A percentile compares a stretch with the other conserved stretches of the same genome.
Evolutionary conservation across 2,888 invertebrate genomes (phyloP).

Genomic region (Spicauda simplicius): DNA sequence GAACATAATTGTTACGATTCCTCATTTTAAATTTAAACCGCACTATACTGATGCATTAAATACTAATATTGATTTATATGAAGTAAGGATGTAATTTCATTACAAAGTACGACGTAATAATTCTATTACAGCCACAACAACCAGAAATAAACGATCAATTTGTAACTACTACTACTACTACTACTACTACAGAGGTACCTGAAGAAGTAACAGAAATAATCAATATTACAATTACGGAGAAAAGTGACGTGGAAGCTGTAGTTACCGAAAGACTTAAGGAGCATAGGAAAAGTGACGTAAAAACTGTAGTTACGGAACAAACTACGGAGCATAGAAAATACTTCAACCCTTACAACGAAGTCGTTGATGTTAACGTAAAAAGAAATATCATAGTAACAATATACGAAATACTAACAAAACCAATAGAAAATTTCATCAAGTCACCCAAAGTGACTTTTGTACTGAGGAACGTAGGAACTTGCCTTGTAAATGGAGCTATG

Average conservation of each 20-base stretch:
- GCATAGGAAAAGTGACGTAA: slow-evolving; percentile 11
- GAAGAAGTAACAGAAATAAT: neutral
- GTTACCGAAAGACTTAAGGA: slow-evolving; percentile 30
- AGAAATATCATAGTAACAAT: slow-evolving; percentile 40
- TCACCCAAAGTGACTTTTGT: slow-evolving; percentile 64
- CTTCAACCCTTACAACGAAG: slow-evolving; percentile 7
- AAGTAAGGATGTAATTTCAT: no score
- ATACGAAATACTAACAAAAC: slow-evolving; percentile 51
- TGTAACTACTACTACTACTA: slow-evolving; percentile 44
- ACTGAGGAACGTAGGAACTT: slow-evolving; percentile 68
- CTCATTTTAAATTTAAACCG: no score
- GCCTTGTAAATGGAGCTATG: slow-evolving; percentile 74
- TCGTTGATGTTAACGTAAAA: slow-evolving; percentile 7
- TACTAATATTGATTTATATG: no score
- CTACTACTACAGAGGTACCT: slow-evolving; percentile 32
- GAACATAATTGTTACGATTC: no score
- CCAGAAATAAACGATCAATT: slow-evolving; percentile 64
- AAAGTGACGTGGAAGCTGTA: slow-evolving; percentile 7
- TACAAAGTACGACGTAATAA: neutral
- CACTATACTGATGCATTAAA: no score
- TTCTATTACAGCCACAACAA: slow-evolving; percentile 56
- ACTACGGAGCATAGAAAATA: slow-evolving; percentile 1
- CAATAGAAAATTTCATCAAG: slow-evolving; percentile 52
- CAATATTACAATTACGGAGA: neutral
- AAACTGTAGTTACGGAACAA: slow-evolving; percentile 34